Evolutionary conservation across 1,140 invertebrate species (phyloP), one percentile per base, ranked within the genome.

Genomic region (Musca domestica): DNA sequence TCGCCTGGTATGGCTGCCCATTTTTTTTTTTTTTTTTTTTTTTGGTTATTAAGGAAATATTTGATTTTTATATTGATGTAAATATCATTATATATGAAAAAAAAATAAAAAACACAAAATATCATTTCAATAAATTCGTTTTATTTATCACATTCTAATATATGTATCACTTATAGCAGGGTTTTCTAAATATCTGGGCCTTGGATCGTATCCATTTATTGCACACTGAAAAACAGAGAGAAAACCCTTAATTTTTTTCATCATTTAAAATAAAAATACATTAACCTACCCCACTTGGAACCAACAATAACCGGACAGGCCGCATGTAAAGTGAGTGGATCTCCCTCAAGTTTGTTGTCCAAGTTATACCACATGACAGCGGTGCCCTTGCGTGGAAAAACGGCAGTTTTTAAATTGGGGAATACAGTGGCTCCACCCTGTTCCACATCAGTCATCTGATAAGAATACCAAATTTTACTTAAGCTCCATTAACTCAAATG

Each of bases 151-250:
- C 17, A 64, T 30, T 20, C 14, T 19, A 1, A 25, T 52, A n/a
- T 64, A 52, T 51, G 2, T 10, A 5, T 41, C 54, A 49, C 17
- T 15, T 54, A 27, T 64, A 64, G 10, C 67, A 68, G 3, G 67
- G 67, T 9, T 41, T 19, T 22, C 47, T 30, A 30, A 68, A 68
- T 15, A 68, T 51, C 41, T 72, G 69, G 6, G 94, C 95, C 71
- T 88, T 83, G 82, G 97, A 94, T 80, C 98, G 96, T 56, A 98
- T 90, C 96, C 96, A 99, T 85, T 98, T 98, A 83, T 98, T 99
- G 12, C 91, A 93, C 14, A 98, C 95, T 94, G 83, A 66, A 89
- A 87, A 63, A 74, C 72, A 74, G n/a, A 72, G 70, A 72, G 67
- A 54, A 61, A 34, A 12, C 2, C 14, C 14, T 49, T 46, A 67